A percentile compares a stretch with the other conserved stretches of the same genome.
Evolutionary conservation across 1,140 invertebrate species (phyloP).

Genomic region (Zelostemma sp.): DNA sequence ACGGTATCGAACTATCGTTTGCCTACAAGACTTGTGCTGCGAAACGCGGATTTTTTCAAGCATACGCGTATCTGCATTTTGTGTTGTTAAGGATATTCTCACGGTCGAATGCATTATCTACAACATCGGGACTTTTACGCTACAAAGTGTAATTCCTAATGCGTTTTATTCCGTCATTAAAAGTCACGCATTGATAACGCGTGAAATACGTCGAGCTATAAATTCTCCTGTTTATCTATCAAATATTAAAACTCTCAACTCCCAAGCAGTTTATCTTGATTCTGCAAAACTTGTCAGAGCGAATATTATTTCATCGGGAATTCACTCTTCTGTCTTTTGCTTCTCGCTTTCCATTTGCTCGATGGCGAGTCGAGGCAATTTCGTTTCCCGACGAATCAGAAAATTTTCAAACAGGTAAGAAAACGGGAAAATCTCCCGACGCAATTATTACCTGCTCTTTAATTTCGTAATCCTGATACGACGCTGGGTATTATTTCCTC

Average conservation of each 20-base stretch:
- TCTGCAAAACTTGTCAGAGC: not conserved
- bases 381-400: too few relatives aligned
- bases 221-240: not conserved
- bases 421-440: too few relatives aligned
- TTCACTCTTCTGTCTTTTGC: too few relatives aligned
- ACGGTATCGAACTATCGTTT: conserved; percentile 56
- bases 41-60: conserved; percentile 18
- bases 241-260: not conserved
- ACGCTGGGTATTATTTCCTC: too few relatives aligned
- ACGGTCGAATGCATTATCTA: conserved; percentile 1
- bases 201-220: not conserved
- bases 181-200: not conserved
- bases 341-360: too few relatives aligned
- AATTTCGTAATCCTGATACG: too few relatives aligned
- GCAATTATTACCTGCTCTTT: too few relatives aligned
- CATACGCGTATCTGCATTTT: conserved; percentile 15
- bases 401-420: too few relatives aligned
- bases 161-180: not conserved
- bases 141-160: not conserved
- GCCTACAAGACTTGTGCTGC: conserved; percentile 21
- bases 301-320: too few relatives aligned
- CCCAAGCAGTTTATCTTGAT: not conserved
- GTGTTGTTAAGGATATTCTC: conserved; percentile 5
- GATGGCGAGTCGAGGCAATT: too few relatives aligned
- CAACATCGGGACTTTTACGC: not conserved